Evolutionary conservation across 35 echinoderm and acorn worm genomes (phyloP).

Genomic region (Heliocidaris tuberculata): DNA sequence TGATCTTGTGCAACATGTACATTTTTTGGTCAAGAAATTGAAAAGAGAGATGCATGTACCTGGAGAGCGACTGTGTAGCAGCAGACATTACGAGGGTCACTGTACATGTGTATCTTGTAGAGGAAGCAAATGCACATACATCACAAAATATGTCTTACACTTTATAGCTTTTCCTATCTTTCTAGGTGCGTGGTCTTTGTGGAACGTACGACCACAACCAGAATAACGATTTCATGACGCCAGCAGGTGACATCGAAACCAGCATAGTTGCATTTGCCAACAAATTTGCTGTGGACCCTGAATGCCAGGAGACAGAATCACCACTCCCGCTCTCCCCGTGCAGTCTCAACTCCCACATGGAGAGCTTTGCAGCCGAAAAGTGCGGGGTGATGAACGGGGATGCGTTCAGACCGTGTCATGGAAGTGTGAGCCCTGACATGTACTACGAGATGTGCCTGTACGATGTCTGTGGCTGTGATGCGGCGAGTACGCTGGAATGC

Average conservation of each 20-base stretch:
- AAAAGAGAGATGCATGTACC: no score
- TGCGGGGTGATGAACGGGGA: conserved; percentile 75
- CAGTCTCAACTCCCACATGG: conserved; percentile 78
- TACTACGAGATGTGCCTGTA: conserved; percentile 85
- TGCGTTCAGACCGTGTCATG: conserved; percentile 76
- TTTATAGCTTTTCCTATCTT: background rate
- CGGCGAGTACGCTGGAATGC: conserved; percentile 58
- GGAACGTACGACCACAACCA: conserved; percentile 89
- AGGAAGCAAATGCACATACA: no score
- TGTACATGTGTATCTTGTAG: no score
- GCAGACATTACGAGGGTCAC: no score
- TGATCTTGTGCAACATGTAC: no score
- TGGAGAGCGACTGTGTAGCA: no score
- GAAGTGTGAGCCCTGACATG: conserved; percentile 65
- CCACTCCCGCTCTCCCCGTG: conserved; percentile 56
- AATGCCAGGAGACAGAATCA: conserved; percentile 65
- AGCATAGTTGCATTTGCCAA: conserved; percentile 70
- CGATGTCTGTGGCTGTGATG: conserved; percentile 85
- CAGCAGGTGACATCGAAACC: conserved; percentile 78
- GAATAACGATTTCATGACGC: conserved; percentile 92
- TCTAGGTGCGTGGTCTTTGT: conserved; percentile 87
- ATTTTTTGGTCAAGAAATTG: no score
- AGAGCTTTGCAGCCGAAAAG: conserved; percentile 70
- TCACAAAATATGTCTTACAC: no score
- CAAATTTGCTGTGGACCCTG: conserved; percentile 68